Percentiles rank a stretch among this genome's conserved stretches.
Evolutionary conservation across 2,888 invertebrate species (phyloP).

Genomic region (Heliconius erato): DNA sequence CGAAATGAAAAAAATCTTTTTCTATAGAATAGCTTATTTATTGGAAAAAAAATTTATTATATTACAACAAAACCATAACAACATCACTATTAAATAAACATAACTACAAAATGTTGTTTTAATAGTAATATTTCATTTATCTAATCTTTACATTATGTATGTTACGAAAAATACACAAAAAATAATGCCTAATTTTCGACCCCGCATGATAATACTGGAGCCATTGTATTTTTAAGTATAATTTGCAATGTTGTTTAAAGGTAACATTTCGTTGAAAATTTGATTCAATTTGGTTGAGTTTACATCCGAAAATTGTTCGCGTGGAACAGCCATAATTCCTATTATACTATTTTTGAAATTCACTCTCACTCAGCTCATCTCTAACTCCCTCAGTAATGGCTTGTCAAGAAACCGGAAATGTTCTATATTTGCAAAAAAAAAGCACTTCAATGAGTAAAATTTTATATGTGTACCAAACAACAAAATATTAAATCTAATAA

Average conservation of each 20-base stretch:
- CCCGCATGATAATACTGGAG: neutral
- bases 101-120: no score
- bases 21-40: no score
- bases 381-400: neutral
- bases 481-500: neutral
- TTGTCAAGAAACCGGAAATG: neutral
- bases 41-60: no score
- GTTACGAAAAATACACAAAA: no score
- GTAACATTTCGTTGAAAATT: neutral
- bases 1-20: no score
- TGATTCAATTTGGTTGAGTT: constrained; percentile 13
- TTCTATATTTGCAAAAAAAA: constrained; percentile 10
- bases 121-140: no score
- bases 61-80: no score
- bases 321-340: constrained; percentile 6
- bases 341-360: neutral
- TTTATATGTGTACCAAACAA: neutral
- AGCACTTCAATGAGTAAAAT: constrained; percentile 1
- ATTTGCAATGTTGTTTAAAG: neutral
- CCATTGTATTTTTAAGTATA: neutral
- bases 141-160: no score
- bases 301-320: neutral
- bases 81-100: no score
- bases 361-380: neutral
- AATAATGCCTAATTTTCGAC: neutral